Evolutionary conservation across 1,140 invertebrate genomes (phyloP).

Genomic region (Odontomachus brunneus): DNA sequence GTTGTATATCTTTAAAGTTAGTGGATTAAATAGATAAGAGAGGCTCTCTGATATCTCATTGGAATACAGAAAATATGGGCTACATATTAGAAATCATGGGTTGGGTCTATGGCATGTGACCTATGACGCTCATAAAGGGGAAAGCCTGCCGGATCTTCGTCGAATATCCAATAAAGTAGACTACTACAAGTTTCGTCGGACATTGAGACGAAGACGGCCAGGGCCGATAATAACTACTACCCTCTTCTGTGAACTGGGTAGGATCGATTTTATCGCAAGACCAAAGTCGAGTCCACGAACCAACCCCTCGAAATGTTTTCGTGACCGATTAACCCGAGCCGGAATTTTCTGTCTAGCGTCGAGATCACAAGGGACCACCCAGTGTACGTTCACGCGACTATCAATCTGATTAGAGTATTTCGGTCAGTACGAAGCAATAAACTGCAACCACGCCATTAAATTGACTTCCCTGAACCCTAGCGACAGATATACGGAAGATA

Average conservation of each 20-base stretch:
- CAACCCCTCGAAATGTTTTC: slow-evolving; percentile 35
- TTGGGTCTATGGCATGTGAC: neutral
- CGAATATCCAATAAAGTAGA: slow-evolving; percentile 56
- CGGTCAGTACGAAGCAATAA: slow-evolving; percentile 43
- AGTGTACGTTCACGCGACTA: slow-evolving; percentile 58
- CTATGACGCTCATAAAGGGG: slow-evolving; percentile 5
- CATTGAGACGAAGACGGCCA: slow-evolving; percentile 40
- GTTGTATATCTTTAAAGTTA: too few species aligned
- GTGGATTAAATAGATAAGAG: too few species aligned
- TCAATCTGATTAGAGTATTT: slow-evolving; percentile 69
- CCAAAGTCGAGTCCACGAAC: slow-evolving; percentile 30
- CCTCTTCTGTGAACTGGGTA: slow-evolving; percentile 30
- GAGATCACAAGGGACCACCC: slow-evolving; percentile 38
- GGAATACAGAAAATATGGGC: neutral
- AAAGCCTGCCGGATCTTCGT: slow-evolving; percentile 17
- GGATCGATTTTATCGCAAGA: slow-evolving; percentile 57
- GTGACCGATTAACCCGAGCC: slow-evolving; percentile 39
- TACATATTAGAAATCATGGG: slow-evolving; percentile 8
- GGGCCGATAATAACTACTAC: slow-evolving; percentile 51
- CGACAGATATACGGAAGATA: slow-evolving; percentile 42
- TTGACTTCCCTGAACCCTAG: slow-evolving; percentile 17
- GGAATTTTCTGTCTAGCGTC: slow-evolving; percentile 8
- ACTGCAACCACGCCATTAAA: slow-evolving; percentile 30
- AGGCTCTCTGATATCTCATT: neutral
- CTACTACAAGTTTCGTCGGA: slow-evolving; percentile 32